phyloP scores from a whole-genome alignment of 1,140 invertebrate species.

The Phymastichus coffea region DNA sequence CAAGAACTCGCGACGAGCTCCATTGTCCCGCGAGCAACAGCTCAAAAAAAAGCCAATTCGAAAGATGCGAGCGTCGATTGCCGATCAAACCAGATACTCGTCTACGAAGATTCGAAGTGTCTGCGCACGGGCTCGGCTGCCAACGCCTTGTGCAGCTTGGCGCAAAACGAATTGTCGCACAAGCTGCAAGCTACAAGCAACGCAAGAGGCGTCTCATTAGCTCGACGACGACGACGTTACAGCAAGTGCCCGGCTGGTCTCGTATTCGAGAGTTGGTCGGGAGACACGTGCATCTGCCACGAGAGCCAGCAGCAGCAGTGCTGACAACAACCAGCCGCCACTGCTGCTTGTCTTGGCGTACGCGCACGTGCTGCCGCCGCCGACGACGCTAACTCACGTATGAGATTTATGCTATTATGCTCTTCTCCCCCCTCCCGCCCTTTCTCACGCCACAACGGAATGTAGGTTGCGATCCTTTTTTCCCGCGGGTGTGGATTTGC shows the following conservation, averaged over 20 bases:
- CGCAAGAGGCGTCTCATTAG: neutral
- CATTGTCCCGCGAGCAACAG: too few relatives aligned
- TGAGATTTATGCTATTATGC: too few relatives aligned
- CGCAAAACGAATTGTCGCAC: neutral
- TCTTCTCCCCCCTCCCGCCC: too few relatives aligned
- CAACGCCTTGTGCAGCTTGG: constrained; percentile 2
- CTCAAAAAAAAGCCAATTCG: neutral
- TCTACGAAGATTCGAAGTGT: neutral
- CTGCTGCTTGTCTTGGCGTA: neutral
- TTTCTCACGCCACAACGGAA: too few relatives aligned
- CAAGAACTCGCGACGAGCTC: too few relatives aligned
- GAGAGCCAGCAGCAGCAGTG: too few relatives aligned
- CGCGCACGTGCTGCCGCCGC: too few relatives aligned
- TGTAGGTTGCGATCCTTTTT: too few relatives aligned
- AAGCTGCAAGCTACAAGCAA: neutral
- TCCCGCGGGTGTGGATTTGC: too few relatives aligned
- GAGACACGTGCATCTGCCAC: constrained; percentile 10
- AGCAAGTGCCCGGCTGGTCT: neutral
- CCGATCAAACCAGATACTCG: neutral
- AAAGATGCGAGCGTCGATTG: constrained; percentile 1
- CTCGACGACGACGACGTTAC: neutral
- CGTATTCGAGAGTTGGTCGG: neutral
- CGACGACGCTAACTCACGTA: too few relatives aligned
- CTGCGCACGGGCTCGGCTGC: neutral
- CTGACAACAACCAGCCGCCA: too few relatives aligned